Evolutionary conservation across 2,113 vertebrate species (phyloP).

Genomic region (Pituophis catenifer): DNA sequence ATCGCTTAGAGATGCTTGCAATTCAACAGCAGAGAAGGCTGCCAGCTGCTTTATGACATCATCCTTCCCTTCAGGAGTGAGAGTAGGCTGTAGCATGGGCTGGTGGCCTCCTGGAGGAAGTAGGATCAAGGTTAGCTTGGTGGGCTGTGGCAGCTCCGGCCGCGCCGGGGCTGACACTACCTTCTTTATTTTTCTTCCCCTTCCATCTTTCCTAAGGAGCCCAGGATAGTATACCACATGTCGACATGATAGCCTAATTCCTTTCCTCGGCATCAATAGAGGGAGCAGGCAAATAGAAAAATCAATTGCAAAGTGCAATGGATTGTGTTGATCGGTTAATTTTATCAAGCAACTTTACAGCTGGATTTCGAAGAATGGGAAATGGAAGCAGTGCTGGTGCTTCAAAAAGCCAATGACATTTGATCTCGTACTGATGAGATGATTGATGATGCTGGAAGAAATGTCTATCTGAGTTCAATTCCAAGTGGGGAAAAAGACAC

Average conservation of each 20-base stretch:
- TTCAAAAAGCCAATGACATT: slow-evolving; percentile 41
- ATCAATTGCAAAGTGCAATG: slow-evolving; percentile 45
- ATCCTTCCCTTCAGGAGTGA: no score
- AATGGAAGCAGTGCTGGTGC: slow-evolving; percentile 44
- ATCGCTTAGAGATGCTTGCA: no score
- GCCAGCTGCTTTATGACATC: no score
- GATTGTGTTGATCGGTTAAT: neutral
- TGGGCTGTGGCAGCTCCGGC: no score
- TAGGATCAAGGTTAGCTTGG: no score
- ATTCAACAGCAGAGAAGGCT: no score
- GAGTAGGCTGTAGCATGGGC: no score
- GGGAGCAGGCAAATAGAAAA: neutral
- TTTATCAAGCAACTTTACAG: slow-evolving; percentile 17
- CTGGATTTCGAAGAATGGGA: slow-evolving; percentile 48
- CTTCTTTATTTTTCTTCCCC: neutral
- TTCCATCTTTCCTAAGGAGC: neutral
- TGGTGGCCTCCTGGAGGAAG: no score
- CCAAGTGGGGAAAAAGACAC: no score
- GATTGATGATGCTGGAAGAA: neutral
- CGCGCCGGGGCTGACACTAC: no score
- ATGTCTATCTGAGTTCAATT: no score
- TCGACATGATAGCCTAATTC: neutral
- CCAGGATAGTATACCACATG: neutral
- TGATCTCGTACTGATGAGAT: slow-evolving; percentile 55
- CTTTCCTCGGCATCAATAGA: neutral